phyloP scores from a whole-genome alignment of 2,113 vertebrate species.

The Bettongia penicillata region DNA sequence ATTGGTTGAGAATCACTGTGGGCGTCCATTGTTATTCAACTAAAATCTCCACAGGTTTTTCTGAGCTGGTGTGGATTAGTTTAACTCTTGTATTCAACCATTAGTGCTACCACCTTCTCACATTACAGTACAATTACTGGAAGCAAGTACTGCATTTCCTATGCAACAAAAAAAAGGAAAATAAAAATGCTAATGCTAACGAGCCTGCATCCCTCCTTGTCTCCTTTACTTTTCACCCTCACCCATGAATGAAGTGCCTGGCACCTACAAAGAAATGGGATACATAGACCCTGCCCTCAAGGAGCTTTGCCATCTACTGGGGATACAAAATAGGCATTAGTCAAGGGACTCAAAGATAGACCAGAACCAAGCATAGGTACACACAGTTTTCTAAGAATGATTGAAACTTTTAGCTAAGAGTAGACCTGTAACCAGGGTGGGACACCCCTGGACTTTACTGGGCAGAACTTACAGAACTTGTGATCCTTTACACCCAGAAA shows the following conservation, averaged over 20 bases:
- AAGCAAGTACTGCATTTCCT: conserved; percentile 99
- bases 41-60: conserved; percentile 91
- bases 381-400: background rate
- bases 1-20: conserved; percentile 93
- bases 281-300: background rate
- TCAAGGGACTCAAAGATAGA: background rate
- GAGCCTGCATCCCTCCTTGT: conserved; percentile 55
- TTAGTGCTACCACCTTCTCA: conserved; percentile 95
- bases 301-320: background rate
- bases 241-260: background rate
- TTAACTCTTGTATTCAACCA: conserved; percentile 92
- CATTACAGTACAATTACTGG: conserved; percentile 97
- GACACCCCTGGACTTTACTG: background rate
- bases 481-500: background rate
- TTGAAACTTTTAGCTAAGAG: background rate
- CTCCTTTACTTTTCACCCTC: background rate
- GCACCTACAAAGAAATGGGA: background rate
- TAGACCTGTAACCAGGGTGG: background rate
- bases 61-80: conserved; percentile 92
- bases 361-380: background rate
- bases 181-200: conserved; percentile 98
- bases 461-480: background rate
- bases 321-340: background rate
- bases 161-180: conserved; percentile 97
- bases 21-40: conserved; percentile 92